Percentiles rank a stretch among this genome's conserved stretches.
phyloP scores from a whole-genome alignment of 1,140 invertebrate genomes.

The Leptonema lineaticorne region DNA sequence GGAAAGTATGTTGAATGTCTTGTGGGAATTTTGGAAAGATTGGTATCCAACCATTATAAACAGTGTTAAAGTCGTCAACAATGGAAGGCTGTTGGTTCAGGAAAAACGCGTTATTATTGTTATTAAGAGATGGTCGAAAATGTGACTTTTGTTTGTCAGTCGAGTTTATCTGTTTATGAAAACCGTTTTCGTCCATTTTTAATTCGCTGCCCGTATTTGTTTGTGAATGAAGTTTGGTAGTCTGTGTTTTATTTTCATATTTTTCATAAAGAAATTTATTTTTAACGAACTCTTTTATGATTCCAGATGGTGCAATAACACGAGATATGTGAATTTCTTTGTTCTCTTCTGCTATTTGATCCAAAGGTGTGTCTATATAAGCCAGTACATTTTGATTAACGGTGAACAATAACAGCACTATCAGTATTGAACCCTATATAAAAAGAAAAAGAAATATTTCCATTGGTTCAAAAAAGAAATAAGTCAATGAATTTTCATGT shows the following conservation, averaged over 20 bases:
- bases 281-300: background rate
- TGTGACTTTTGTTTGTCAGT: background rate
- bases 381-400: slow-evolving; percentile 10
- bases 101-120: background rate
- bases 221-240: background rate
- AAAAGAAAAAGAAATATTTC: slow-evolving; percentile 7
- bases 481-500: too few relatives aligned
- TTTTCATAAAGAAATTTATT: background rate
- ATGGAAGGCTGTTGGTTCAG: slow-evolving; percentile 1
- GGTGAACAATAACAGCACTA: slow-evolving; percentile 8
- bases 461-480: background rate
- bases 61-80: background rate
- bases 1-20: background rate
- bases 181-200: slow-evolving; percentile 2
- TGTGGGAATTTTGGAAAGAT: slow-evolving; percentile 21
- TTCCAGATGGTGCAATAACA: background rate
- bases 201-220: background rate
- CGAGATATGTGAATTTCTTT: background rate
- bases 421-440: slow-evolving; percentile 19
- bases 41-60: slow-evolving; percentile 30
- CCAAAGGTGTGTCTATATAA: slow-evolving; percentile 16
- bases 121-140: slow-evolving; percentile 9
- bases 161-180: background rate
- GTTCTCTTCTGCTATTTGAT: slow-evolving; percentile 37
- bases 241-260: background rate